Percentiles rank a stretch among this genome's conserved stretches.
Evolutionary conservation across 2,113 vertebrate genomes (phyloP).

Genomic region (Gasterosteus nipponicus): DNA sequence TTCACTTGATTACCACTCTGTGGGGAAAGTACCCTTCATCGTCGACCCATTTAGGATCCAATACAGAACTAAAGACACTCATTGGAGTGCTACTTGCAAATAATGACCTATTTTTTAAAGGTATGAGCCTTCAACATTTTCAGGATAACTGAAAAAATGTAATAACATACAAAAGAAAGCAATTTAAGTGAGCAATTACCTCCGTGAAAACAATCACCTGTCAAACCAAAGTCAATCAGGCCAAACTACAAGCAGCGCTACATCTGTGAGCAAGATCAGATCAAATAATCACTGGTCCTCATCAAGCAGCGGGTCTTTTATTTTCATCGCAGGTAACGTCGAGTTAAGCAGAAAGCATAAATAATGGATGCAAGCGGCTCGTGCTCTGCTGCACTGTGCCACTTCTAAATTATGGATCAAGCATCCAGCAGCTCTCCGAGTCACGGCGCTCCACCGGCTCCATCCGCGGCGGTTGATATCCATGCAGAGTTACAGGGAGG

Average conservation of each 20-base stretch:
- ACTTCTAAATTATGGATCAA: slow-evolving; percentile 78
- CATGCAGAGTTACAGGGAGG: slow-evolving; percentile 14
- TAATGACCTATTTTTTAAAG: not conserved
- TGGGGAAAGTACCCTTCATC: not conserved
- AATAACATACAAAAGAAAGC: not conserved
- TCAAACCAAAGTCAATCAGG: slow-evolving; percentile 12
- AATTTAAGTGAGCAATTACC: not conserved
- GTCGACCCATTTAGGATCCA: not conserved
- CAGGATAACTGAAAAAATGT: not conserved
- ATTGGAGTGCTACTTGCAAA: not conserved
- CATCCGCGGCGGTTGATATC: slow-evolving; percentile 42
- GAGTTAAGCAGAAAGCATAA: slow-evolving; percentile 61
- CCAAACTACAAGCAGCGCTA: not conserved
- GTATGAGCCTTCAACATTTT: not conserved
- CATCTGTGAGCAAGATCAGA: slow-evolving; percentile 3
- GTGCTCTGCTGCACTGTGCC: slow-evolving; percentile 55
- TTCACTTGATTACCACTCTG: slow-evolving; percentile 15
- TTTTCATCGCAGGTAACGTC: slow-evolving; percentile 62
- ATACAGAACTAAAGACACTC: not conserved
- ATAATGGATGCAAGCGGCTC: slow-evolving; percentile 68
- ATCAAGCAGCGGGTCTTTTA: slow-evolving; percentile 42
- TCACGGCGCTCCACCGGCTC: slow-evolving; percentile 30
- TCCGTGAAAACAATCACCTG: not conserved
- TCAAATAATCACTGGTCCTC: slow-evolving; percentile 23
- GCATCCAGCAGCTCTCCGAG: slow-evolving; percentile 47